Base-by-base conservation (phyloP, 53 echinoderm and acorn worm genomes). In the Arbacia lixula region DNA sequence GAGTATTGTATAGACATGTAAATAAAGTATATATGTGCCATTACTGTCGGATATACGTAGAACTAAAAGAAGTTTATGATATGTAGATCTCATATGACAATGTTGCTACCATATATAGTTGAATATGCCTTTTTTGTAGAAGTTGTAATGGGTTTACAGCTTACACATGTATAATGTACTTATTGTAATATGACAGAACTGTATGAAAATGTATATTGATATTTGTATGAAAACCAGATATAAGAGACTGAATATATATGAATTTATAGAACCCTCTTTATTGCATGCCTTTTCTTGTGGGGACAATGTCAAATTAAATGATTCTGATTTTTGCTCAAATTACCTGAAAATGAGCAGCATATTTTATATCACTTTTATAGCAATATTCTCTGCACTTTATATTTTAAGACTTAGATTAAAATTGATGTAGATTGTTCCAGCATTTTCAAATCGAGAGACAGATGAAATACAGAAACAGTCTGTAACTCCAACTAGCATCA, bases 1-100 rank as follows among this genome's bases (percentile, higher is more conserved):
- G n/a, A n/a, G n/a, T n/a, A 53, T 53, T 74, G 74, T 53, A 74
- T 34, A 74, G 74, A 31, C 33, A 53, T 74, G 74, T 74, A 74
- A 52, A 74, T 74, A 74, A 46, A 51, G 74, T 74, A 74, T 74
- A 74, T 74, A 74, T 74, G 41, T 74, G 74, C 53, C 49, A 74
- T 46, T 50, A 52, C 52, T 50, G 30, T 74, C 53, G 52, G 19
- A 32, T 46, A 72, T 49, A 39, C 41, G 36, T 69, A 66, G 5
- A 37, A 24, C 14, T 40, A 69, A 20, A 69, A 69, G 12, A 69
- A 42, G 40, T 31, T 62, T 11, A 28, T 69, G 37, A 66, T 66
- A 66, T 42, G 43, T 69, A 69, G 69, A 69, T 40, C 42, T 69
- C 39, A 42, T 69, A 69, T 69, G 40, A 69, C 24, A 39, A 68